A percentile compares a stretch with the other conserved stretches of the same genome.
These are phyloP conservation scores for Oscarella lobularis DNA, from an alignment of 37 sponge, comb jelly and placozoan genomes.

Conservation along the genomic window DNA sequence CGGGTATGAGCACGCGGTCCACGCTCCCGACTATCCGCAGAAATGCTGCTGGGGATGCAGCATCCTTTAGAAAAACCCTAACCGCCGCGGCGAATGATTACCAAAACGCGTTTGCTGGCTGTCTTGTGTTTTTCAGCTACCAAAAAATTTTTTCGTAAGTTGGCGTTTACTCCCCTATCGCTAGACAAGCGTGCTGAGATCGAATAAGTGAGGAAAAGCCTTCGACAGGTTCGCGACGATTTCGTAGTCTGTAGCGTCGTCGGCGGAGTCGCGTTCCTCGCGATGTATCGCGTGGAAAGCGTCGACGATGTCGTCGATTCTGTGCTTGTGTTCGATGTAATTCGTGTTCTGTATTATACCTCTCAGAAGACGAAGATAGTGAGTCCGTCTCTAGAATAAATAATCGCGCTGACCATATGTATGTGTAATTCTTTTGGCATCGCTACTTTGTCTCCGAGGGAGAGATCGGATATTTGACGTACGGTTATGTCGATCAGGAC, in stretches of 20 bases:
- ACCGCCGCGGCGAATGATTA: no score
- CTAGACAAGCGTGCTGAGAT: slow-evolving; percentile 12
- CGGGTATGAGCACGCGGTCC: slow-evolving; percentile 27
- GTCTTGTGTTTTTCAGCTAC: no score
- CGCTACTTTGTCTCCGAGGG: slow-evolving; percentile 53
- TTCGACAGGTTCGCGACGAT: slow-evolving; percentile 28
- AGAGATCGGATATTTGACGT: slow-evolving; percentile 51
- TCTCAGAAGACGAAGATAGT: slow-evolving; percentile 51
- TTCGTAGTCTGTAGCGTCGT: slow-evolving; percentile 22
- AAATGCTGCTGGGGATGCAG: slow-evolving; percentile 62
- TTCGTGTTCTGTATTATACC: slow-evolving; percentile 37
- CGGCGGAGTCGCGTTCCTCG: slow-evolving; percentile 25
- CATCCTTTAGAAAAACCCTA: slow-evolving; percentile 28
- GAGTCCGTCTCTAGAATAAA: slow-evolving; percentile 25
- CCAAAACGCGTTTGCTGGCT: no score
- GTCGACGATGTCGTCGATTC: slow-evolving; percentile 19
- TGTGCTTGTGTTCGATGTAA: slow-evolving; percentile 40
- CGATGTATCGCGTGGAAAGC: slow-evolving; percentile 36
- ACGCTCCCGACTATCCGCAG: slow-evolving; percentile 55
- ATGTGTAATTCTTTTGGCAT: no score
- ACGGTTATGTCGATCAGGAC: slow-evolving; percentile 69
- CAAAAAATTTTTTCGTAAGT: no score
- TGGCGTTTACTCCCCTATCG: no score
- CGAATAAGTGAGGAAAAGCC: slow-evolving; percentile 27
- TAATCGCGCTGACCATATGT: no score